Base-by-base conservation (phyloP, 2,113 vertebrate species). In the Phyllopteryx taeniolatus region DNA sequence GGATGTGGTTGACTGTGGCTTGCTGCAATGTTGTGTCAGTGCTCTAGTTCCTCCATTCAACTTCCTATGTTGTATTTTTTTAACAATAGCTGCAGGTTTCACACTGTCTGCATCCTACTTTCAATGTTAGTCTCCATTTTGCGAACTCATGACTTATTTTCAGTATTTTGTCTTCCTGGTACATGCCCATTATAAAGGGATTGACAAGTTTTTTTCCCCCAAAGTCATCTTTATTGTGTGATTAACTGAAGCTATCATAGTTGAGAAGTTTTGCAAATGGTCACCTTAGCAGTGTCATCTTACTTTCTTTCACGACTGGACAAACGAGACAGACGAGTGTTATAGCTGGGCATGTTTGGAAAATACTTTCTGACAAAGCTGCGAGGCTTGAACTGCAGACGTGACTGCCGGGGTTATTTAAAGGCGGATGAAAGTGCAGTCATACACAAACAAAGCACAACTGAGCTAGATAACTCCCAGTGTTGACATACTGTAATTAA, bases 1-100 rank as follows among this genome's bases (percentile, higher is more conserved):
- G 84, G 86, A 86, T 85, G 85, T 86, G 84, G 87, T 75, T 76
- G 0, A 17, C 8, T 12, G 20, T 4, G 39, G 68, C 76, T 0
- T 6, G 5, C 67, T 46, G 67, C 68, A 14, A 59, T 14, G 11
- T 13, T n/a, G 22, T 31, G 22, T 31, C 22, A 14, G 43, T 81
- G 51, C 35, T 72, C 44, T 51, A 69, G 46, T 80, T 82, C 77
- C 85, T 49, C 35, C 20, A 4, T 53, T 1, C 1, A 71, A 71
- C 53, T 74, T 73, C 64, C 65, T 65, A 4, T 44, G 8, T 43
- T 8, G 56, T 0, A 4, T 20, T 6, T 27, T 2, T 57, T 43
- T 62, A 22, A 54, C 2, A 4, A 2, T 12, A n/a, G 33, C 8
- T 9, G 8, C 11, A 31, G 15, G 64, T 69, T 35, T 72, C 22